These are phyloP conservation scores for Sarotherodon lohbergeri DNA, from an alignment of 2,113 vertebrate species.

Conservation along the genomic window DNA sequence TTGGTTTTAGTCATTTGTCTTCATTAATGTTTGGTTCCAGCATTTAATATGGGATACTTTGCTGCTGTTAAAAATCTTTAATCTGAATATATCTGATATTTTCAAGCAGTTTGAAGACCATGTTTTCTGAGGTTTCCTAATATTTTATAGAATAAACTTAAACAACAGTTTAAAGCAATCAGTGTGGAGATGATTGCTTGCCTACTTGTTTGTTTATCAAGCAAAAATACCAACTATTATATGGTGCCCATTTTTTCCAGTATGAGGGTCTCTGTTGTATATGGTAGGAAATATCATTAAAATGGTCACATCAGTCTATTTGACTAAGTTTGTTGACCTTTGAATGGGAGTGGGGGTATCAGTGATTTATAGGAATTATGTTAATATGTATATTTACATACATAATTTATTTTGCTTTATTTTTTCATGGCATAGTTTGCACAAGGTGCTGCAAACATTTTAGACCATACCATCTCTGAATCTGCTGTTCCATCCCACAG, in stretches of 20 bases:
- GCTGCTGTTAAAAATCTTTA: not conserved
- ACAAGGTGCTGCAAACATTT: not conserved
- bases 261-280: not conserved
- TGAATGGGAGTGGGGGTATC: not conserved
- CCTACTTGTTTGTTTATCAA: not conserved
- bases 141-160: not conserved
- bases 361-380: not conserved
- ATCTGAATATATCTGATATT: not conserved
- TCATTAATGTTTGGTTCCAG: not conserved
- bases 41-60: not conserved
- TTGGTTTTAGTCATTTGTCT: not conserved
- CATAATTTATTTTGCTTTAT: not conserved
- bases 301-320: not conserved
- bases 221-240: not conserved
- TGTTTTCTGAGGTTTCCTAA: not conserved
- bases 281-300: not conserved
- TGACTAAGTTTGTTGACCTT: not conserved
- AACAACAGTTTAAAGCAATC: not conserved
- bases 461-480: not conserved
- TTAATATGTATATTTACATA: not conserved
- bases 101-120: not conserved
- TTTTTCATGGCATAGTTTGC: not conserved
- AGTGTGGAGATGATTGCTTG: not conserved
- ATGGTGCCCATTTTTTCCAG: too few relatives aligned
- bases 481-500: not conserved